phyloP scores from a whole-genome alignment of 1,140 invertebrate species.

The Cepaea nemoralis region DNA sequence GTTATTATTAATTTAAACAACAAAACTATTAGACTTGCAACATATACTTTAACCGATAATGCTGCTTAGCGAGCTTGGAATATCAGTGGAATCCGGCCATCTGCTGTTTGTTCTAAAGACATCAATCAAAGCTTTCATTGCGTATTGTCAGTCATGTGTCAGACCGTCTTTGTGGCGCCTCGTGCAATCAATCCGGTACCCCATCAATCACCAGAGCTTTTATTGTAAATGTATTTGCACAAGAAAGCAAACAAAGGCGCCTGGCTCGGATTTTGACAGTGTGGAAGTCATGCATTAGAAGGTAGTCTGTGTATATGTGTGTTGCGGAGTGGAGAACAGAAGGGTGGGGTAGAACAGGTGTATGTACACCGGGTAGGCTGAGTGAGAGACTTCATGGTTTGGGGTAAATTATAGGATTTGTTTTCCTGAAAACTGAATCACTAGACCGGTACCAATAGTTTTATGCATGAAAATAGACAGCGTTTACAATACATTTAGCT shows the following conservation, averaged over 20 bases:
- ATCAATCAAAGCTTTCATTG: conserved; percentile 71
- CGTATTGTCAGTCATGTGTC: conserved; percentile 71
- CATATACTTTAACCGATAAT: conserved; percentile 18
- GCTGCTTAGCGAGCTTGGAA: conserved; percentile 30
- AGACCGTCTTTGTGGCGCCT: conserved; percentile 65
- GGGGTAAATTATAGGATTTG: not conserved
- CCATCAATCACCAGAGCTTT: conserved; percentile 68
- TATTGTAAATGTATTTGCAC: conserved; percentile 70
- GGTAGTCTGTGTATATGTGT: conserved; percentile 18
- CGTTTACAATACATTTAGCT: too few relatives aligned
- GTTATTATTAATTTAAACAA: not conserved
- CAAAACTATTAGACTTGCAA: not conserved
- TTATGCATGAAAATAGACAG: not conserved
- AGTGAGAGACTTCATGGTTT: not conserved
- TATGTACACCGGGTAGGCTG: not conserved
- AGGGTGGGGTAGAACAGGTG: not conserved
- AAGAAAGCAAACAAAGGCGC: conserved; percentile 66
- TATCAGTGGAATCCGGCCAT: conserved; percentile 51
- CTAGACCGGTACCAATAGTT: not conserved
- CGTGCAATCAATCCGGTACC: conserved; percentile 67
- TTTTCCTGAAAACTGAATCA: not conserved
- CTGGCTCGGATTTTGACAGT: conserved; percentile 59
- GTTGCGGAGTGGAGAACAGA: not conserved
- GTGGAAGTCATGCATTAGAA: conserved; percentile 56
- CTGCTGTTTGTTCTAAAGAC: conserved; percentile 67